Evolutionary conservation across 2,888 invertebrate genomes (phyloP).

Genomic region (Hyposoter dolosus): DNA sequence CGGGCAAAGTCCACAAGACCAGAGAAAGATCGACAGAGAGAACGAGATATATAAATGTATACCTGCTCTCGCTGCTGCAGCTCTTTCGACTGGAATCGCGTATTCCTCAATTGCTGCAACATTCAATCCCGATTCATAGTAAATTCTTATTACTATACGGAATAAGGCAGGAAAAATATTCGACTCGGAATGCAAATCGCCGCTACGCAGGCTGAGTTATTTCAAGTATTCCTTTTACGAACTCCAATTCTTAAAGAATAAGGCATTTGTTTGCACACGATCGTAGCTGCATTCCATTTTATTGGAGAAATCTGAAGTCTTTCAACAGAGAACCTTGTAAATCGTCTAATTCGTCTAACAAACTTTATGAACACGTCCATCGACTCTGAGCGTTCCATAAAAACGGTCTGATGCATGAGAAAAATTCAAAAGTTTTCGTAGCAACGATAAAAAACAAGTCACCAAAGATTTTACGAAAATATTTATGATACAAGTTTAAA

Average conservation of each 20-base stretch:
- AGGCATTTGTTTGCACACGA: too few species aligned
- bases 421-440: too few species aligned
- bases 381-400: too few species aligned
- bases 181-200: not conserved
- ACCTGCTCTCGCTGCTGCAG: not conserved
- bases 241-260: not conserved
- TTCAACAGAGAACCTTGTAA: too few species aligned
- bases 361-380: too few species aligned
- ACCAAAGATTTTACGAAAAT: too few species aligned
- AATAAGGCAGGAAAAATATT: slow-evolving; percentile 34
- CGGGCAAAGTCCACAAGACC: slow-evolving; percentile 45
- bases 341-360: too few species aligned
- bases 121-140: slow-evolving; percentile 49
- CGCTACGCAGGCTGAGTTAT: not conserved
- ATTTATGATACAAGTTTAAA: too few species aligned
- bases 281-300: too few species aligned
- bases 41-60: slow-evolving; percentile 16
- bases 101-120: slow-evolving; percentile 18
- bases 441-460: too few species aligned
- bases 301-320: too few species aligned
- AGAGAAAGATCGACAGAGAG: slow-evolving; percentile 26
- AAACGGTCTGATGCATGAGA: too few species aligned
- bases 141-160: slow-evolving; percentile 56
- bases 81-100: slow-evolving; percentile 18
- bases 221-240: not conserved